Base-by-base conservation (phyloP, 2,797 vertebrate genomes). In the Phaenicophaeus curvirostris region DNA sequence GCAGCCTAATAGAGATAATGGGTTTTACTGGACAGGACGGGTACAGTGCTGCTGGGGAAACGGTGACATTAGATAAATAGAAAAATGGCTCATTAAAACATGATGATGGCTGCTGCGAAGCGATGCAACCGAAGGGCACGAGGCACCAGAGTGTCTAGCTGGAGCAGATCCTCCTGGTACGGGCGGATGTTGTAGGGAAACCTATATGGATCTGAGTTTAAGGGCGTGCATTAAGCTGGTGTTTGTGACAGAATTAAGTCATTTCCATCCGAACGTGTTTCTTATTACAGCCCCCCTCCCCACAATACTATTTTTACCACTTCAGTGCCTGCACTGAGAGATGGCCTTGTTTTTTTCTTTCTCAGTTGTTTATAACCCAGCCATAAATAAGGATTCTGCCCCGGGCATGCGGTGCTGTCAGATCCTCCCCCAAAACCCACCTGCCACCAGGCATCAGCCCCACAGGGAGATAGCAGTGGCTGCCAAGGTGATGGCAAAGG, bases 1-100 rank as follows among this genome's bases (percentile, higher is more conserved):
- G 98, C 98, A 97, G 97, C 93, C 97, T 98, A 97, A 98, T 97
- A 98, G 97, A 97, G 96, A 97, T 98, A 98, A 98, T 98, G 97
- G 97, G 96, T 97, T 98, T 98, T 97, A 95, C 97, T 97, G 98
- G 98, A 94, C 97, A 97, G 96, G 96, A 89, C 93, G 95, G 96
- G 94, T 92, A 88, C 67, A 77, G 96, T 39, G 77, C 81, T 95
- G 97, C 95, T 91, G 96, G 95, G 95, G 97, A 95, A 97, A 85
- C 80, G 77, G 96, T 57, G 93, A 96, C 96, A 97, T 93, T 63
- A 97, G 97, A 97, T 94, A 97, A 97, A 97, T 94, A 97, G 96
- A 93, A 85, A 94, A 96, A 91, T 46, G 92, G 97, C 97, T 98
- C 97, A 96, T 98, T 97, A 98, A 97, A 97, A 85, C 78, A 87